Percentiles rank a stretch among this genome's conserved stretches.
Conservation (phyloP, 2,113 vertebrate species). For the Cyprinodon tularosa region DNA sequence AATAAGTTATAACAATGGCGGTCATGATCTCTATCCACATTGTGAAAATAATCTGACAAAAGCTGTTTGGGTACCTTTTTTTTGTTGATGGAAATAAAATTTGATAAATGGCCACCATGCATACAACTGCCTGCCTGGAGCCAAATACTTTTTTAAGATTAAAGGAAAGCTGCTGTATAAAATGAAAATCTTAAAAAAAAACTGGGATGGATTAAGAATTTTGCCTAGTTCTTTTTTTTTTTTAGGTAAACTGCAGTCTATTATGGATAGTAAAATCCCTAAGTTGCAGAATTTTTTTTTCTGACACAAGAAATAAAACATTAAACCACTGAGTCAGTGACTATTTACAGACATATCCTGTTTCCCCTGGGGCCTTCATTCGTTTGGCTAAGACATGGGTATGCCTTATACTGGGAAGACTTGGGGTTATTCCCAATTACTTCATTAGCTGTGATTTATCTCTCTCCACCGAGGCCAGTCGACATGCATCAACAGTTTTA, state of each 20-base stretch:
- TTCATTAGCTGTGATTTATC: constrained; percentile 58
- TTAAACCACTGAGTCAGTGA: constrained; percentile 28
- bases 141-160: background rate
- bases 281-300: background rate
- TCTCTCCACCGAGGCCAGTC: constrained; percentile 39
- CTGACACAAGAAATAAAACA: constrained; percentile 12
- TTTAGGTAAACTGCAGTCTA: background rate
- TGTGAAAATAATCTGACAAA: too few relatives aligned
- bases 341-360: constrained; percentile 28
- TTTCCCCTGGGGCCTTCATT: constrained; percentile 26
- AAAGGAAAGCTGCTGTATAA: background rate
- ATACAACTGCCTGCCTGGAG: background rate
- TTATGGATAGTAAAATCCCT: background rate
- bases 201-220: background rate
- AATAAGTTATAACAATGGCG: too few relatives aligned
- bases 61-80: too few relatives aligned
- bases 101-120: too few relatives aligned
- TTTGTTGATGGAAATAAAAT: too few relatives aligned
- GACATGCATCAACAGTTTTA: constrained; percentile 40
- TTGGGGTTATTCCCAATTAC: constrained; percentile 52
- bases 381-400: constrained; percentile 45
- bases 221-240: too few relatives aligned
- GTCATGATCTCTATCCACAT: too few relatives aligned
- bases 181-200: background rate
- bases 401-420: constrained; percentile 35